These are phyloP conservation scores for Calyptommatus sinebrachiatus DNA, from an alignment of 2,113 vertebrate species.

Conservation along the genomic window DNA sequence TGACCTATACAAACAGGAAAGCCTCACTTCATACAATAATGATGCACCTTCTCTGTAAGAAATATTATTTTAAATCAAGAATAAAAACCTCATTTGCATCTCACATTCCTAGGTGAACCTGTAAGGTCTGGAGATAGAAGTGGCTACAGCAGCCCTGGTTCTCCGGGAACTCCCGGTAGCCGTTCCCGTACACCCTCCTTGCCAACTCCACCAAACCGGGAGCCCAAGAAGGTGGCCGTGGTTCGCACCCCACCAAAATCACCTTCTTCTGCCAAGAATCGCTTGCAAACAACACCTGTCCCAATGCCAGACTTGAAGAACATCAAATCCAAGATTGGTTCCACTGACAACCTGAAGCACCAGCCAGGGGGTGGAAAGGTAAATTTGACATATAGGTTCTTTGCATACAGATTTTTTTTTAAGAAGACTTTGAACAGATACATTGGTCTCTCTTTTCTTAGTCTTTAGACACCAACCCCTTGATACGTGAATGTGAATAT, in stretches of 20 bases:
- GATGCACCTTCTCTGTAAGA: not conserved
- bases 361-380: conserved; percentile 96
- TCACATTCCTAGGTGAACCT: conserved; percentile 68
- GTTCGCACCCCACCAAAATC: conserved; percentile 95
- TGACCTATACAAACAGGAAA: not conserved
- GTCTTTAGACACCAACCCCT: not conserved
- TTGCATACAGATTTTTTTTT: not conserved
- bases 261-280: conserved; percentile 87
- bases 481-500: no score
- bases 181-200: conserved; percentile 82
- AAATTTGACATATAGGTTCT: conserved; percentile 28
- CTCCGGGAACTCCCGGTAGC: conserved; percentile 88
- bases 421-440: accelerated
- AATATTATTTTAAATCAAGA: not conserved
- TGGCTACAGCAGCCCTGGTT: conserved; percentile 93
- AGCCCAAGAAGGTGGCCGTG: conserved; percentile 92
- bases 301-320: conserved; percentile 94
- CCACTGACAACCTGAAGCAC: conserved; percentile 93
- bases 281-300: conserved; percentile 74
- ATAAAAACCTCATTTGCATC: accelerated
- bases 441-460: no score
- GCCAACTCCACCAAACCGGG: conserved; percentile 81
- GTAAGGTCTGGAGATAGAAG: conserved; percentile 83
- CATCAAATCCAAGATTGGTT: conserved; percentile 91
- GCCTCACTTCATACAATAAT: not conserved